Percentiles rank a stretch among this genome's conserved stretches.
These are phyloP conservation scores for Phylloscopus collybita DNA, from an alignment of 2,797 vertebrate genomes.

Conservation along the genomic window DNA sequence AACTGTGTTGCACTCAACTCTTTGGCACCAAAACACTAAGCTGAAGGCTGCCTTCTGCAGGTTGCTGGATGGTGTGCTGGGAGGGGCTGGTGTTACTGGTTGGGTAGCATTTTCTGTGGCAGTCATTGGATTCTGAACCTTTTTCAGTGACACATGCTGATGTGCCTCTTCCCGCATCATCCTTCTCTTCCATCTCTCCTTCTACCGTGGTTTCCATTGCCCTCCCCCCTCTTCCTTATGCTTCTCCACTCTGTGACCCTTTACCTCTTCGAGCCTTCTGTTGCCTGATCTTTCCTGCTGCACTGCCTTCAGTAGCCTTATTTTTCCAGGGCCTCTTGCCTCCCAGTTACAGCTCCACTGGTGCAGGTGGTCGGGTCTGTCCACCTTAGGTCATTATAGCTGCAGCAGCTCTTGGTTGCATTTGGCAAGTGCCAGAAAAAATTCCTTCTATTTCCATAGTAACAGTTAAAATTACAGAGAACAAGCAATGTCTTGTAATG, in stretches of 20 bases:
- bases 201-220: accelerated
- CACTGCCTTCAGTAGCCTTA: neutral
- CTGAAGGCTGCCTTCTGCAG: neutral
- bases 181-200: neutral
- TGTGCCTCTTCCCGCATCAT: accelerated
- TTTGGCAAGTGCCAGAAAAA: neutral
- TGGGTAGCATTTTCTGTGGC: neutral
- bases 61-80: neutral
- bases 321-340: neutral
- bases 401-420: neutral
- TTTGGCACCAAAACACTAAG: neutral
- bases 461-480: neutral
- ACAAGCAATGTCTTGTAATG: neutral
- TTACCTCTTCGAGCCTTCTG: neutral
- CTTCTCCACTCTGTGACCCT: neutral
- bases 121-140: neutral
- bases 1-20: neutral
- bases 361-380: neutral
- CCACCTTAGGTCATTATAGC: neutral
- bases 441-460: neutral
- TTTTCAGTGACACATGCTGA: neutral
- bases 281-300: neutral
- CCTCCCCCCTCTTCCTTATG: accelerated
- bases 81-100: neutral
- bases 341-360: neutral